Base-by-base conservation (phyloP, 2,888 invertebrate species). In the Sminthurides aquaticus region DNA sequence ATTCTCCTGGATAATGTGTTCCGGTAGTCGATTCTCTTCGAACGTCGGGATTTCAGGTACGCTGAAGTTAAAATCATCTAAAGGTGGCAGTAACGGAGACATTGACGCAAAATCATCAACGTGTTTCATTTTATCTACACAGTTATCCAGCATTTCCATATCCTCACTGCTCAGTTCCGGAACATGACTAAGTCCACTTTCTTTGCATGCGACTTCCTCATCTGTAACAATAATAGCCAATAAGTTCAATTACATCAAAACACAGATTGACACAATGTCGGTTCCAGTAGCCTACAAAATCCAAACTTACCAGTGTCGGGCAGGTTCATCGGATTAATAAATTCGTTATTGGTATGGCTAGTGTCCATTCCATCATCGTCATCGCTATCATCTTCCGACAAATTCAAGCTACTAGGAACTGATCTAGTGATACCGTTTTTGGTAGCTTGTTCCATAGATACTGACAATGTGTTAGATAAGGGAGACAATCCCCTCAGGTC, bases 21-120 rank as follows among this genome's bases (percentile, higher is more conserved):
- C 71, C 0, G 74, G 72, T 27, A 72, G 64, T 26, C 62, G 61
- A 49, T 68, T 67, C 20, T 71, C 71, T 52, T 72, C 73, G 60
- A 73, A 73, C 0, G 71, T 70, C 20, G 73, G 73, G 24, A 72
- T 70, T 48, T 69, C 68, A 1, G 71, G 70, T 1, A 70, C 67
- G 63, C 56, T 65, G 43, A 71, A 69, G 34, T 65, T 65, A 57
- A 71, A 71, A 48, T 71, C 70, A 25, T 72, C 72, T 22, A 72
- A 52, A n/a, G 72, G 68, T 25, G 69, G 65, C 1, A 72, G 64
- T 1, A 72, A 56, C 2, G 70, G 70, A 5, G 70, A 69, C 67
- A 70, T 66, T 3, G 68, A 61, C 0, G 66, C 66, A 54, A 68
- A 68, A 49, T 64, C 64, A 29, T 64, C 67, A 2, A n/a, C 25